A percentile compares a stretch with the other conserved stretches of the same genome.
phyloP scores from a whole-genome alignment of 2,113 vertebrate genomes.

The Eptesicus fuscus region DNA sequence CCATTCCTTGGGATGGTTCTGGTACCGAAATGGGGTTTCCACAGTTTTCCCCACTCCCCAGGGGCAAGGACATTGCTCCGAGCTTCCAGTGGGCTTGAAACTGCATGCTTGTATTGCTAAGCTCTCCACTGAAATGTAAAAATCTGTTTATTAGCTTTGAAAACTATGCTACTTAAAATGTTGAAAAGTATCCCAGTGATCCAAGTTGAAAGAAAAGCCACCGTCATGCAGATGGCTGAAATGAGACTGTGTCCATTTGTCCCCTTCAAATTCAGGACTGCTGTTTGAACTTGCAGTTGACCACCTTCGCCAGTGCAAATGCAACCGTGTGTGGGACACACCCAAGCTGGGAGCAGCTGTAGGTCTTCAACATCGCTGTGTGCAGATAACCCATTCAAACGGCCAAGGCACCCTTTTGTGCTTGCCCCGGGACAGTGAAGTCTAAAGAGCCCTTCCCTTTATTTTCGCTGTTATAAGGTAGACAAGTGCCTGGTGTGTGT shows the following conservation, averaged over 20 bases:
- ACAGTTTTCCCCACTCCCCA: neutral
- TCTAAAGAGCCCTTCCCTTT: neutral
- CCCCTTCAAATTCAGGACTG: neutral
- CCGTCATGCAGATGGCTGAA: neutral
- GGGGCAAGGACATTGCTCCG: fast-evolving
- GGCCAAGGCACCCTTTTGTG: neutral
- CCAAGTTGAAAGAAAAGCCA: neutral
- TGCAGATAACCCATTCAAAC: neutral
- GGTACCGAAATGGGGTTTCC: neutral
- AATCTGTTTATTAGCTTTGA: neutral
- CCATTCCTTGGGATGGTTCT: neutral
- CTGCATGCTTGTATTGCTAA: neutral
- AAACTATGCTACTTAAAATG: neutral
- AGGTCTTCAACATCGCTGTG: neutral
- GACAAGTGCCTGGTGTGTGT: neutral
- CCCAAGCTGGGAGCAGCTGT: neutral
- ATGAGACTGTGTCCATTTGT: neutral
- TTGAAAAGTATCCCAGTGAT: constrained; percentile 1
- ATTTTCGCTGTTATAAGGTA: neutral
- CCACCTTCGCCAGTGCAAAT: neutral
- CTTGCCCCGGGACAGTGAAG: neutral
- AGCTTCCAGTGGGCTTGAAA: neutral
- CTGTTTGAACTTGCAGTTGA: neutral
- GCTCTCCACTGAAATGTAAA: neutral
- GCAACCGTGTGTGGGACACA: fast-evolving